Conservation (phyloP, 2,888 invertebrate species). For the Mythimna vitellina region DNA sequence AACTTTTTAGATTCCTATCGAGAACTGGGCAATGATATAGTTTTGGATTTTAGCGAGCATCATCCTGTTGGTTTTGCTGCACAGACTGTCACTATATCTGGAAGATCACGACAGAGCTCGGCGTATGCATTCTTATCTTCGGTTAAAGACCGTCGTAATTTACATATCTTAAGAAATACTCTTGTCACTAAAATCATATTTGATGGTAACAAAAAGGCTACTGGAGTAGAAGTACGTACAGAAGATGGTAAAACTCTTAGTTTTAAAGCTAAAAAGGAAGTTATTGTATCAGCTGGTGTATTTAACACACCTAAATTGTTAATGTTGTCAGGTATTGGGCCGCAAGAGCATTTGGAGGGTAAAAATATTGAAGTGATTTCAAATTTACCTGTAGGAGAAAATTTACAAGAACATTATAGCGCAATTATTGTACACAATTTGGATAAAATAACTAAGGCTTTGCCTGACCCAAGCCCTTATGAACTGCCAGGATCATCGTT, state of each 20-base stretch:
- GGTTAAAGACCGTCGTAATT: slow-evolving; percentile 64
- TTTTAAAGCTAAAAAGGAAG: slow-evolving; percentile 67
- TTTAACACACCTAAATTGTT: slow-evolving; percentile 72
- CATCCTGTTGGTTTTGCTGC: slow-evolving; percentile 72
- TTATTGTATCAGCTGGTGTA: slow-evolving; percentile 71
- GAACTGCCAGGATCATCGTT: slow-evolving; percentile 55
- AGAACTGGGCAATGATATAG: slow-evolving; percentile 78
- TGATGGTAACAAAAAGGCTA: slow-evolving; percentile 55
- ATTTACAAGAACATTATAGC: slow-evolving; percentile 70
- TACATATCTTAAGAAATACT: slow-evolving; percentile 69
- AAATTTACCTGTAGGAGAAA: slow-evolving; percentile 73
- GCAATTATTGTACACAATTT: slow-evolving; percentile 56
- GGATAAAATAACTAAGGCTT: slow-evolving; percentile 78
- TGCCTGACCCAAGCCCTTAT: slow-evolving; percentile 57
- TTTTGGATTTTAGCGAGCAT: slow-evolving; percentile 68
- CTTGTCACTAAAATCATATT: slow-evolving; percentile 67
- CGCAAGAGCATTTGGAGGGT: slow-evolving; percentile 64
- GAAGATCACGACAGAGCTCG: slow-evolving; percentile 79
- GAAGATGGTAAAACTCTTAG: slow-evolving; percentile 55
- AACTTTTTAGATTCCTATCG: slow-evolving; percentile 72
- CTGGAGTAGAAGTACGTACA: slow-evolving; percentile 63
- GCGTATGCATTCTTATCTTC: slow-evolving; percentile 77
- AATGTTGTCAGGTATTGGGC: slow-evolving; percentile 75
- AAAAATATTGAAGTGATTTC: slow-evolving; percentile 65
- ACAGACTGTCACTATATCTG: slow-evolving; percentile 63